A percentile compares a stretch with the other conserved stretches of the same genome.
Conservation (phyloP, 92 coral and sea anemone genomes). For the Umimayanthus kanabou region DNA sequence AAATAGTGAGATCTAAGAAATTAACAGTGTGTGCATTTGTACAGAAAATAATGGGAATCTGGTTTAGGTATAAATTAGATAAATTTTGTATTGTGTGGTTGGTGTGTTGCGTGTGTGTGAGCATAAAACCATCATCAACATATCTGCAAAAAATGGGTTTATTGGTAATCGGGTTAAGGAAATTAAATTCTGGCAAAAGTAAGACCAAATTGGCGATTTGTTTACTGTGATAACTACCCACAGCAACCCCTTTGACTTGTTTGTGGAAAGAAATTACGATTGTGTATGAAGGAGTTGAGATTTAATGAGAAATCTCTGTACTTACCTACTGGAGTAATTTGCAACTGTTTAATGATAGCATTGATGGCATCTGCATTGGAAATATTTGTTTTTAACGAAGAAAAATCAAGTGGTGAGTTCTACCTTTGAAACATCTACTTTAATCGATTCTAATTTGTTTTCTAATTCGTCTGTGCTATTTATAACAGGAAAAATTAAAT, state of each 20-base stretch:
- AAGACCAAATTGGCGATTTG: conserved; percentile 59
- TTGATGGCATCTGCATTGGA: conserved; percentile 30
- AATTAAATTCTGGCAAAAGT: conserved; percentile 41
- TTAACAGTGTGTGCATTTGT: background rate
- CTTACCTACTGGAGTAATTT: conserved; percentile 39
- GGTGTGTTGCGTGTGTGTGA: background rate
- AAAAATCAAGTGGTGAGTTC: conserved; percentile 4
- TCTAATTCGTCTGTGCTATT: conserved; percentile 38
- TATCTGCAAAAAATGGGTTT: background rate
- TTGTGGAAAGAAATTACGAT: conserved; percentile 42
- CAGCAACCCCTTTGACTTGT: conserved; percentile 52
- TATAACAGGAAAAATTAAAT: conserved; percentile 48
- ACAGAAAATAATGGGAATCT: background rate
- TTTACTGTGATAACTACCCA: conserved; percentile 60
- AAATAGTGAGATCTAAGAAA: background rate
- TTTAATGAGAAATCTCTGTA: conserved; percentile 53
- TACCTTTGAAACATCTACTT: background rate
- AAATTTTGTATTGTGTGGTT: background rate
- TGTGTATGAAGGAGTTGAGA: conserved; percentile 41
- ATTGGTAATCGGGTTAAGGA: background rate
- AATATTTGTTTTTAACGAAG: conserved; percentile 49
- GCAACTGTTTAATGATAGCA: conserved; percentile 54
- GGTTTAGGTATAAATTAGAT: background rate
- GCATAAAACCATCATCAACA: conserved; percentile 13
- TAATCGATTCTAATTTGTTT: background rate